A percentile compares a stretch with the other conserved stretches of the same genome.
phyloP scores from a whole-genome alignment of 53 echinoderm and acorn worm species.

The Crossaster papposus region DNA sequence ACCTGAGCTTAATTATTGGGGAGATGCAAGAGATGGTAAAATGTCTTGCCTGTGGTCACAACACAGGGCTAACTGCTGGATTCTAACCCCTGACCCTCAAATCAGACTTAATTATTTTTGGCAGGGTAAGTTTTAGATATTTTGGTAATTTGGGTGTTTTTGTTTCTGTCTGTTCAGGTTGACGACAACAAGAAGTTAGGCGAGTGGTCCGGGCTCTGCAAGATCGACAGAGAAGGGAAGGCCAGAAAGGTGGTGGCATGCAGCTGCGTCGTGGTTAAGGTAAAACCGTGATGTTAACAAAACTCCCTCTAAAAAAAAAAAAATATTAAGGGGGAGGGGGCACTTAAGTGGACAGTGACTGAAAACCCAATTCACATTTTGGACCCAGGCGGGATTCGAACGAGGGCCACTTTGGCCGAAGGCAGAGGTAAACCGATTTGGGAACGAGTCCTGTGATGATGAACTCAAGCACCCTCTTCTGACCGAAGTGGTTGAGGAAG shows the following conservation, averaged over 20 bases:
- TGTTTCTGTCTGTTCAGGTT: constrained; percentile 65
- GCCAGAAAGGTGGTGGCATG: constrained; percentile 99
- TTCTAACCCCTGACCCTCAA: too few relatives aligned
- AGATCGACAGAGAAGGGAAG: constrained; percentile 97
- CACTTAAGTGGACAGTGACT: too few relatives aligned
- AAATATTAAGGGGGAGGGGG: too few relatives aligned
- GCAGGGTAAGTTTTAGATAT: too few relatives aligned
- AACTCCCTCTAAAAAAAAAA: too few relatives aligned
- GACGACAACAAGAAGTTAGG: constrained; percentile 99
- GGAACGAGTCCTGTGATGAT: constrained; percentile 49
- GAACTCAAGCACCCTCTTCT: constrained; percentile 64
- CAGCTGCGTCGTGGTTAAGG: constrained; percentile 99
- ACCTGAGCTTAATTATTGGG: too few relatives aligned
- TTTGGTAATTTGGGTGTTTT: too few relatives aligned
- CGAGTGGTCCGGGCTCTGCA: constrained; percentile 98
- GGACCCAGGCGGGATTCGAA: too few relatives aligned
- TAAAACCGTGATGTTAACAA: not conserved
- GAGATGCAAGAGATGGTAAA: not conserved
- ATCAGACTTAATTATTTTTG: too few relatives aligned
- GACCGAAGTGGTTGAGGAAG: constrained; percentile 60
- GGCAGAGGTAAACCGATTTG: not conserved
- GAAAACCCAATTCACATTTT: too few relatives aligned
- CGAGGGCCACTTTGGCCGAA: too few relatives aligned
- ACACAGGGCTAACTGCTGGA: too few relatives aligned
- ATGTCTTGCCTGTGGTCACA: not conserved